Percentiles rank a stretch among this genome's conserved stretches.
These are phyloP conservation scores for Podarcis muralis DNA, from an alignment of 2,113 vertebrate species.

Conservation along the genomic window DNA sequence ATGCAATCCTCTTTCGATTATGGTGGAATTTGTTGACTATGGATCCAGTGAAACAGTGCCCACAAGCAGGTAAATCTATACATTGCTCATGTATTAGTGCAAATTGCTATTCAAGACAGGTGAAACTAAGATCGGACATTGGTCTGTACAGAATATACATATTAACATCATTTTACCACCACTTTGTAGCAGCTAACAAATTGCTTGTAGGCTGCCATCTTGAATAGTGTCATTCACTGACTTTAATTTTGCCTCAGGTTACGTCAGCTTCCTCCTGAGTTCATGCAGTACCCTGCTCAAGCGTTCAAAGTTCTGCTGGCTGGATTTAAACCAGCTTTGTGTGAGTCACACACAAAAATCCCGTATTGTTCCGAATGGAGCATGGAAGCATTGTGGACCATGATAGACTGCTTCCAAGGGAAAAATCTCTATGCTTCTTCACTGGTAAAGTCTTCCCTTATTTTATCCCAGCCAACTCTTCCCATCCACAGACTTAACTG, in stretches of 20 bases:
- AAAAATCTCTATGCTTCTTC: slow-evolving; percentile 79
- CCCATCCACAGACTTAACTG: not conserved
- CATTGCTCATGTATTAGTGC: not conserved
- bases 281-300: slow-evolving; percentile 80
- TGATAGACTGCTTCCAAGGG: slow-evolving; percentile 82
- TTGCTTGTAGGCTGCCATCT: not conserved
- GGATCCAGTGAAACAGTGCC: slow-evolving; percentile 84
- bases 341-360: slow-evolving; percentile 68
- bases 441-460: slow-evolving; percentile 69
- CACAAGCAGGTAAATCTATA: slow-evolving; percentile 76
- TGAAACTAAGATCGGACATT: not conserved
- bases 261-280: slow-evolving; percentile 79
- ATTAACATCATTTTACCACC: not conserved
- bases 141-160: not conserved
- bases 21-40: slow-evolving; percentile 92
- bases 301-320: slow-evolving; percentile 80
- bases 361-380: slow-evolving; percentile 89
- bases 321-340: slow-evolving; percentile 83
- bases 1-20: slow-evolving; percentile 76
- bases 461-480: not conserved
- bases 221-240: slow-evolving; percentile 17
- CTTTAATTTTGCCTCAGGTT: slow-evolving; percentile 75
- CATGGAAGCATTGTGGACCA: slow-evolving; percentile 80
- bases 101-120: not conserved
- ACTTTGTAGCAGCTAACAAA: no score